Evolutionary conservation across 2,113 vertebrate genomes (phyloP), one percentile per base, ranked within the genome.

Genomic region (Bungarus multicinctus): DNA sequence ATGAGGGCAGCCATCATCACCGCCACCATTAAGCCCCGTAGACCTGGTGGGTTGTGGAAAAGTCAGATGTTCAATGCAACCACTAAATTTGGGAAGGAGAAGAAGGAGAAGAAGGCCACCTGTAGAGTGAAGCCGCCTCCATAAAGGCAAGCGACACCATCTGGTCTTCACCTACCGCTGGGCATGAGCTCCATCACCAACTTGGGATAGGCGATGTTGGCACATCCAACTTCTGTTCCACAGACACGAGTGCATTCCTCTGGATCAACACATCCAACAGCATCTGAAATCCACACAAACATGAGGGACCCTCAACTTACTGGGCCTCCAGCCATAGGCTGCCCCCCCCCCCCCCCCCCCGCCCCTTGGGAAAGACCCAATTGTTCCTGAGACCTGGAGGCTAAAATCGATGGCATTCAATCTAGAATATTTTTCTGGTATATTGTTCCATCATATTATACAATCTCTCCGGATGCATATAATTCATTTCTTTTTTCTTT

Each of bases 101-200:
- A 16, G 64, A 20, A 39, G 34, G 7, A 3, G 34, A 3, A 2
- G 34, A 9, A 39, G 69, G 11, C 16, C 69, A 81, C 69, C 6
- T 81, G n/a, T 2, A 5, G 4, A 0, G 9, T 0, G 22, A n/a
- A 55, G 53, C 34, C 1, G 8, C 10, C 7, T 18, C 30, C 7
- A 3, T 20, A 1, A 16, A 11, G 9, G 22, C 8, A 20, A 27
- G 45, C 4, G 23, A 30, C 87, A 53, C 87, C 50, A 53, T 4
- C 90, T 30, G 4, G 0, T 2, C 2, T 2, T 7, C 6, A 6
- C 98, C 98, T 96, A 99, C 99, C 98, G 0, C 97, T 97, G 47
- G 98, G 99, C 99, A 99, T 98, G 88, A 99, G 98, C 87, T 99
- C 98, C 8, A 99, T 97, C 96, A 99, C 98, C 95, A 99, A 97